Conservation (phyloP, 1,140 invertebrate species). For the Cataglyphis hispanica region DNA sequence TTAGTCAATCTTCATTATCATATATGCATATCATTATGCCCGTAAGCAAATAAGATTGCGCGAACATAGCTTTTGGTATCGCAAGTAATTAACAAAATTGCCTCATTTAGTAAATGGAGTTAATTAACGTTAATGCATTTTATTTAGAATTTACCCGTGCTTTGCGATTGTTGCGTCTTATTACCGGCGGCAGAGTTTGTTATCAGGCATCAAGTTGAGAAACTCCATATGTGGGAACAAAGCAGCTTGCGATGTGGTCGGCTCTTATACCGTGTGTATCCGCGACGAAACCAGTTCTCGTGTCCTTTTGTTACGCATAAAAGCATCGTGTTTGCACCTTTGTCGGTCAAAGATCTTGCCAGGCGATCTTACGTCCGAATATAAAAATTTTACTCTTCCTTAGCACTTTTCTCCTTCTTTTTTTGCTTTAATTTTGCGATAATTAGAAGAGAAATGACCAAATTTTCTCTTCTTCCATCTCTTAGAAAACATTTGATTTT, state of each 20-base stretch:
- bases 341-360: constrained; percentile 28
- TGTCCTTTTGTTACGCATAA: constrained; percentile 43
- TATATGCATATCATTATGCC: not conserved
- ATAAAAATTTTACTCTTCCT: not conserved
- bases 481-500: not conserved
- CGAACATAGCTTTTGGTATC: not conserved
- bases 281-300: constrained; percentile 50
- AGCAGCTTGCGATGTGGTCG: constrained; percentile 35
- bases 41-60: constrained; percentile 19
- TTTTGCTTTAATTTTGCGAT: not conserved
- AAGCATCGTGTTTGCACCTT: constrained; percentile 37
- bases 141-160: constrained; percentile 34
- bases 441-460: not conserved
- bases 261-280: constrained; percentile 22
- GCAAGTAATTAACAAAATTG: constrained; percentile 36
- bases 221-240: constrained; percentile 56
- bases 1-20: not conserved
- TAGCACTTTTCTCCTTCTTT: not conserved
- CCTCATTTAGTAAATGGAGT: constrained; percentile 13
- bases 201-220: constrained; percentile 53
- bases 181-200: constrained; percentile 4
- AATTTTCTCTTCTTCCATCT: not conserved
- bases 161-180: constrained; percentile 44
- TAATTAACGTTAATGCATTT: constrained; percentile 53
- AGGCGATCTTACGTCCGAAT: not conserved